Evolutionary conservation across 53 echinoderm and acorn worm species (phyloP).

Genomic region (Stichopus horrens): DNA sequence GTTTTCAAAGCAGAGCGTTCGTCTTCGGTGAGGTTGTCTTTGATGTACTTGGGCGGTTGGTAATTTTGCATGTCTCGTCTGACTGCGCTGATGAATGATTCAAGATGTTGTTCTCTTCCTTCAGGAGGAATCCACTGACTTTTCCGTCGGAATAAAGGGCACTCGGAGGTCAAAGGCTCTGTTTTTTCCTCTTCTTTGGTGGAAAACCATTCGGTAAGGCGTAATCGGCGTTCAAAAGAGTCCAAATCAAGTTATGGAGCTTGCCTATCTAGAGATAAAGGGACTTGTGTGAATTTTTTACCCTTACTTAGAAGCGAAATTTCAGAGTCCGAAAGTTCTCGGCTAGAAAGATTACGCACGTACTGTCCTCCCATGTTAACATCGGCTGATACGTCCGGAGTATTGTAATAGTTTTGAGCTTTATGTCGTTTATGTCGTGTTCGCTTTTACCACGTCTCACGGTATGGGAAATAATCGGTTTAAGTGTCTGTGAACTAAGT

Average conservation of each 20-base stretch:
- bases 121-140: neutral
- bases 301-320: neutral
- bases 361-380: neutral
- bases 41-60: conserved; percentile 11
- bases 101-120: conserved; percentile 21
- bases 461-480: conserved; percentile 9
- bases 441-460: neutral
- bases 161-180: neutral
- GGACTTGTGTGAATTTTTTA: conserved; percentile 8
- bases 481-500: neutral
- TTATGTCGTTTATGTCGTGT: conserved; percentile 9
- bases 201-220: conserved; percentile 10
- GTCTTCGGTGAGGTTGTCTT: neutral
- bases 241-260: neutral
- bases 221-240: conserved; percentile 26
- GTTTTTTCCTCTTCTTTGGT: neutral
- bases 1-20: conserved; percentile 6
- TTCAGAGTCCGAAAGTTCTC: conserved; percentile 11
- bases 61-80: conserved; percentile 21
- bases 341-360: conserved; percentile 1
- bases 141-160: neutral
- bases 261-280: conserved; percentile 12
- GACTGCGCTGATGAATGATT: conserved; percentile 26
- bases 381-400: neutral
- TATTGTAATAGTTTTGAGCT: neutral